These are phyloP conservation scores for Halocaridina rubra DNA, from an alignment of 2,888 invertebrate genomes.

Conservation along the genomic window DNA sequence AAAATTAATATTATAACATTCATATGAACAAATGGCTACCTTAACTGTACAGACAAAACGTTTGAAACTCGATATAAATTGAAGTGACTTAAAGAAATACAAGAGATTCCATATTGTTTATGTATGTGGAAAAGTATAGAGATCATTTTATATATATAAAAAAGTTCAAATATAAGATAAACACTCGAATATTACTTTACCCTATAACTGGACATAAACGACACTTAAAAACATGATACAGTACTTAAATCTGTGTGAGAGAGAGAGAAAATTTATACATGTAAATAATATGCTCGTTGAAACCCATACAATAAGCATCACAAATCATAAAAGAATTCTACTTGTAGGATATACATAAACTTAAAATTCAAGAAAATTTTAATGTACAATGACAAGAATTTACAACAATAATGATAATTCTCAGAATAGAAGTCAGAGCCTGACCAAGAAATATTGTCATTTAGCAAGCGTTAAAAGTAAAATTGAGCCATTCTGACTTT, in stretches of 20 bases:
- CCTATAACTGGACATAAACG: slow-evolving; percentile 38
- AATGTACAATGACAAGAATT: slow-evolving; percentile 22
- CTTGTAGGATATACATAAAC: slow-evolving; percentile 17
- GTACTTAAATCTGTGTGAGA: slow-evolving; percentile 17
- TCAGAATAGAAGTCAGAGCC: neutral
- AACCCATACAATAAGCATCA: slow-evolving; percentile 28
- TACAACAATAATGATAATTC: slow-evolving; percentile 31
- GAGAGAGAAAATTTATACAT: slow-evolving; percentile 29
- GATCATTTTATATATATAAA: slow-evolving; percentile 51
- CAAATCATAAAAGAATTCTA: slow-evolving; percentile 21
- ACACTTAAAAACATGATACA: slow-evolving; percentile 31
- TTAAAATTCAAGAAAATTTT: slow-evolving; percentile 1
- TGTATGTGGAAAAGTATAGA: slow-evolving; percentile 44
- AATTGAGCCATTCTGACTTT: slow-evolving; percentile 37
- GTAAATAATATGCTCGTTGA: slow-evolving; percentile 19
- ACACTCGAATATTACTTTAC: slow-evolving; percentile 41
- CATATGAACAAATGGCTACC: slow-evolving; percentile 42
- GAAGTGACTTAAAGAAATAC: slow-evolving; percentile 38
- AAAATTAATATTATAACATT: slow-evolving; percentile 33
- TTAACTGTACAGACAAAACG: slow-evolving; percentile 51
- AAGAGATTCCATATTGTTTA: slow-evolving; percentile 43
- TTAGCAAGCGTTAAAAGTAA: neutral
- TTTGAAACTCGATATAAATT: slow-evolving; percentile 26
- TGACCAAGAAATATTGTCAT: slow-evolving; percentile 27
- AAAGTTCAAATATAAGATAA: slow-evolving; percentile 45